Evolutionary conservation across 1,140 invertebrate species (phyloP).

Genomic region (Sipha flava): DNA sequence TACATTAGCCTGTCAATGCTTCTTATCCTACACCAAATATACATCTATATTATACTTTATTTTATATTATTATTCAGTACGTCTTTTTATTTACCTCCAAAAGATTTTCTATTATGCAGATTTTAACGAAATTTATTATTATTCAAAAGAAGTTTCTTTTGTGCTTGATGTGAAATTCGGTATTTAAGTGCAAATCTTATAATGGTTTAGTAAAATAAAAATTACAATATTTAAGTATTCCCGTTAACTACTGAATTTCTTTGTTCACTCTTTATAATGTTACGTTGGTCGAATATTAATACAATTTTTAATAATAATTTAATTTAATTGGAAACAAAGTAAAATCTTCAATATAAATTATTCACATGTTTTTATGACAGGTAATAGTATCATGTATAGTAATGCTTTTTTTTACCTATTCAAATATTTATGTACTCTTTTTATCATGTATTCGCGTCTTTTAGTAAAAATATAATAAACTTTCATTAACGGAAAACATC

Average conservation of each 20-base stretch:
- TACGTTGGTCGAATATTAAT: not conserved
- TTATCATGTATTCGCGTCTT: no score
- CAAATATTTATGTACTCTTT: no score
- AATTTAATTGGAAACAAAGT: not conserved
- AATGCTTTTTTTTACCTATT: no score
- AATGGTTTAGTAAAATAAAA: not conserved
- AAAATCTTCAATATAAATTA: not conserved
- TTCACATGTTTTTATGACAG: not conserved
- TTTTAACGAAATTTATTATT: not conserved
- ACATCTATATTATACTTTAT: not conserved
- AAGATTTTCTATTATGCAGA: not conserved
- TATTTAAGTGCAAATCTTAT: not conserved
- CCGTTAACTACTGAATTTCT: not conserved
- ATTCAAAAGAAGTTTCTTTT: not conserved
- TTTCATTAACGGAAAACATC: no score
- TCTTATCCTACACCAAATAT: no score
- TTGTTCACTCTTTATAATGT: not conserved
- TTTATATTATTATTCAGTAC: not conserved
- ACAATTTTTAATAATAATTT: not conserved
- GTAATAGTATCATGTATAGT: not conserved
- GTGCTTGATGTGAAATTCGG: not conserved
- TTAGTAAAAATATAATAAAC: no score
- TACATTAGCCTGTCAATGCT: no score
- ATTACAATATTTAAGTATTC: not conserved
- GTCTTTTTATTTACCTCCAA: not conserved